Conservation (phyloP, 2,113 vertebrate species). For the Phylloscopus whistleri region DNA sequence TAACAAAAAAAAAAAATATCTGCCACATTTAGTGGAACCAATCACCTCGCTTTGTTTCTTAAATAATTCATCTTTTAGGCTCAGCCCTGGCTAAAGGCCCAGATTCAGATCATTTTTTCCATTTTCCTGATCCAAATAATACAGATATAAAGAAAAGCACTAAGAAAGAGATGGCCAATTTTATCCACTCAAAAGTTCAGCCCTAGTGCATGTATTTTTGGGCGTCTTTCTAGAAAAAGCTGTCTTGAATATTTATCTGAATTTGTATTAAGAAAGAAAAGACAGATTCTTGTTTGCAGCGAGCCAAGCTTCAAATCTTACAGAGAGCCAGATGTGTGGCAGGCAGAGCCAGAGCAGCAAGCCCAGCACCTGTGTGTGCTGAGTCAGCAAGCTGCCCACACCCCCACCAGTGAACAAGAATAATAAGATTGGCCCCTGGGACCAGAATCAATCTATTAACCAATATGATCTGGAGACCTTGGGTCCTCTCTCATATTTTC, state of each 20-base stretch:
- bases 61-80: not conserved
- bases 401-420: not conserved
- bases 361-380: not conserved
- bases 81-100: not conserved
- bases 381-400: conserved; percentile 7
- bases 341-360: not conserved
- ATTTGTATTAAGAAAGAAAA: not conserved
- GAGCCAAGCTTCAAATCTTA: not conserved
- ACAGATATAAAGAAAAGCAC: not conserved
- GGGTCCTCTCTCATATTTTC: not conserved
- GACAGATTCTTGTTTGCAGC: not conserved
- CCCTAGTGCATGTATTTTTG: not conserved
- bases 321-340: accelerated
- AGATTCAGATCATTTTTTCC: not conserved
- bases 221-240: not conserved
- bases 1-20: not conserved
- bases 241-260: not conserved
- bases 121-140: not conserved
- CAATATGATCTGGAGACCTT: conserved; percentile 27
- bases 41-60: not conserved
- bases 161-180: not conserved
- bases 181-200: not conserved
- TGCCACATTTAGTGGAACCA: not conserved
- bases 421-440: not conserved
- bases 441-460: conserved; percentile 58